Conservation (phyloP, 30 jellyfish, hydroid and myxozoan species). For the Nemopilema nomurai region DNA sequence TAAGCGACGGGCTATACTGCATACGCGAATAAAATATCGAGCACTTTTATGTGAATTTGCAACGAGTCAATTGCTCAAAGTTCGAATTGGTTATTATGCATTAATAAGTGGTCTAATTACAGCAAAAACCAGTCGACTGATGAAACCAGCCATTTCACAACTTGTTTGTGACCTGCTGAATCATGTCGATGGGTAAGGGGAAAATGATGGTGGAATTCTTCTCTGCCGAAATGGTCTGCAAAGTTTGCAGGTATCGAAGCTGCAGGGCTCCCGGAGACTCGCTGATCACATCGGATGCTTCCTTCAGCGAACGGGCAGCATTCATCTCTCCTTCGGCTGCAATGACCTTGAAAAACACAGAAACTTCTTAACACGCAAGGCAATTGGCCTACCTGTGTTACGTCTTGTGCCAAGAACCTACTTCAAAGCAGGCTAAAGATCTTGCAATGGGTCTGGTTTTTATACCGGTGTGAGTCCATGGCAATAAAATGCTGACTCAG, state of each 20-base stretch:
- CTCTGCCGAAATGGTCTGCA: constrained; percentile 96
- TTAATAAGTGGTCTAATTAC: not conserved
- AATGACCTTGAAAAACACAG: constrained; percentile 61
- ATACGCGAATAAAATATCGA: too few species aligned
- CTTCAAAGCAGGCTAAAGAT: too few species aligned
- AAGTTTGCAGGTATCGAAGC: constrained; percentile 93
- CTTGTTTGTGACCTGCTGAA: constrained; percentile 43
- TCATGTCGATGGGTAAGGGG: constrained; percentile 89
- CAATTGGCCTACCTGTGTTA: too few species aligned
- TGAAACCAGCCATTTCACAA: not conserved
- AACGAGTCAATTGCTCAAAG: not conserved
- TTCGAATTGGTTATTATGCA: not conserved
- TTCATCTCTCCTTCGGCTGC: constrained; percentile 98
- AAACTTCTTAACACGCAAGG: not conserved
- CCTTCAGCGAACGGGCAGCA: constrained; percentile 93
- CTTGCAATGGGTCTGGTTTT: too few species aligned
- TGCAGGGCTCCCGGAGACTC: constrained; percentile 96
- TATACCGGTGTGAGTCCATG: too few species aligned
- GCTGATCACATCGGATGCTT: constrained; percentile 86
- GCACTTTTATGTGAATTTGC: too few species aligned
- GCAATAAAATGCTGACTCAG: too few species aligned
- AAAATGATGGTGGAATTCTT: constrained; percentile 90
- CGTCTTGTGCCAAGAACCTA: too few species aligned
- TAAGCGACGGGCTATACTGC: too few species aligned
- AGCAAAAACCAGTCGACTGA: not conserved